Conservation (phyloP, 2,888 invertebrate species). For the Linnaemya vulpina region DNA sequence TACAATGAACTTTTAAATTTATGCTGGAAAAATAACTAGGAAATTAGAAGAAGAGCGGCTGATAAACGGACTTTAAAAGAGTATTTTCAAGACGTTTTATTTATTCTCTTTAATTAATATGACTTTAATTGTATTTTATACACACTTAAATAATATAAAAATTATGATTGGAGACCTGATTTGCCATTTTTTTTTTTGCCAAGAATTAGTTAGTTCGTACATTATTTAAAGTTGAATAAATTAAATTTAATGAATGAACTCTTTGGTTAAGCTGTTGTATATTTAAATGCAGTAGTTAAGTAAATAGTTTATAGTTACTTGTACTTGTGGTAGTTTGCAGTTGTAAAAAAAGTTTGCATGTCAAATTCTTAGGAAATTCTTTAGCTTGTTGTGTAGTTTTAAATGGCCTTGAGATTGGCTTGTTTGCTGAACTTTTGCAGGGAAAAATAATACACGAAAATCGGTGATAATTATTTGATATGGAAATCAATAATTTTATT, state of each 20-base stretch:
- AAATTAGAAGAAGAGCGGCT: neutral
- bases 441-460: neutral
- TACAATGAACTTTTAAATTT: constrained; percentile 15
- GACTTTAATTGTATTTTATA: too few species aligned
- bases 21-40: constrained; percentile 18
- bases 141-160: too few species aligned
- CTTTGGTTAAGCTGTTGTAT: neutral
- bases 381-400: constrained; percentile 23
- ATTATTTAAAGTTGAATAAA: too few species aligned
- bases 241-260: neutral
- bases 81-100: neutral
- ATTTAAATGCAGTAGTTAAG: neutral
- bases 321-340: neutral
- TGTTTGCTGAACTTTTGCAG: constrained; percentile 17
- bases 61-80: neutral
- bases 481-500: neutral
- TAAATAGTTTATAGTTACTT: constrained; percentile 8
- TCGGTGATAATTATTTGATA: neutral
- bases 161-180: too few species aligned
- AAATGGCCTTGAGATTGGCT: neutral
- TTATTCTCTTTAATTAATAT: neutral
- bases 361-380: constrained; percentile 60
- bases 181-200: too few species aligned
- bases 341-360: constrained; percentile 52
- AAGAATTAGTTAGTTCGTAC: too few species aligned